Conservation (phyloP, 1,140 invertebrate genomes). For the Stegodyphus dumicola region DNA sequence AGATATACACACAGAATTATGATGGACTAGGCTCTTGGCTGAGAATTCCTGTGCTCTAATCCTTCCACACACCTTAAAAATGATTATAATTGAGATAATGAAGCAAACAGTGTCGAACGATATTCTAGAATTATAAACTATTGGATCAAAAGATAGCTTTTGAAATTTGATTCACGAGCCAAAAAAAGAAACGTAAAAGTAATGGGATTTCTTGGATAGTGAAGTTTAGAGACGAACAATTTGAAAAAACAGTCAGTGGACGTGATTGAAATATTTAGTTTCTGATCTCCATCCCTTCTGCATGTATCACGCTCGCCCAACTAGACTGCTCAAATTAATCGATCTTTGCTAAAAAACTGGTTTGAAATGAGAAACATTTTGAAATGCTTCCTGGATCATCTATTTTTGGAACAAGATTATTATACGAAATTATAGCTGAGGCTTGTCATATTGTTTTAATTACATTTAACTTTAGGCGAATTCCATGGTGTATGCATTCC, state of each 20-base stretch:
- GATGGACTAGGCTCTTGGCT: constrained; percentile 1
- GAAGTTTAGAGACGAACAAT: not conserved
- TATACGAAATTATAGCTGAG: too few species aligned
- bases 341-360: not conserved
- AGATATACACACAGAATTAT: constrained; percentile 10
- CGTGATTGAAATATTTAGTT: not conserved
- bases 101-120: constrained; percentile 29
- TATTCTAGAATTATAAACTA: constrained; percentile 25
- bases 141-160: not conserved
- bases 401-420: too few species aligned
- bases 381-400: too few species aligned
- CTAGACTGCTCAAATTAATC: not conserved
- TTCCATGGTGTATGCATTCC: too few species aligned
- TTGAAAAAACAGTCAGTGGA: not conserved
- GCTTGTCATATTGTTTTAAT: too few species aligned
- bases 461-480: too few species aligned
- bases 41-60: not conserved
- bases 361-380: not conserved
- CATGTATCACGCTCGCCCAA: not conserved
- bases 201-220: not conserved
- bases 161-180: not conserved
- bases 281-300: not conserved
- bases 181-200: not conserved
- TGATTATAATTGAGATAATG: constrained; percentile 30
- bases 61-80: constrained; percentile 39